phyloP scores from a whole-genome alignment of 2,797 vertebrate genomes.

The Crenuchus spilurus region DNA sequence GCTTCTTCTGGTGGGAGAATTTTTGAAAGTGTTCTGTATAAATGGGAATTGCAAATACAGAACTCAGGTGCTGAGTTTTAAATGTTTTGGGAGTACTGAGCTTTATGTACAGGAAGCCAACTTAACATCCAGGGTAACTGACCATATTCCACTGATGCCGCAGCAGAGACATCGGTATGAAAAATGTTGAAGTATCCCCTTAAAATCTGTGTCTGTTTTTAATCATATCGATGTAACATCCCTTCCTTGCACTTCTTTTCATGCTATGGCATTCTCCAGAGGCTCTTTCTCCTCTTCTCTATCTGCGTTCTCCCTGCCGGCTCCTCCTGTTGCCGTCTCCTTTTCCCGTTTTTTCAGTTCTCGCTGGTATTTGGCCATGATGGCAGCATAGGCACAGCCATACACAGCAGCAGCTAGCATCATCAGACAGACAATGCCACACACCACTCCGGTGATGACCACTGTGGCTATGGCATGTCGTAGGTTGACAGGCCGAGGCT shows the following conservation, averaged over 20 bases:
- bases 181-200: background rate
- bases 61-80: background rate
- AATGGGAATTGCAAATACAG: background rate
- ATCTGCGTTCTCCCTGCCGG: constrained; percentile 62
- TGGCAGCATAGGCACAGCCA: constrained; percentile 91
- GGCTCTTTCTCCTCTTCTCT: constrained; percentile 79
- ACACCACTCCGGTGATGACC: constrained; percentile 93
- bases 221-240: background rate
- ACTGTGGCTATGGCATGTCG: constrained; percentile 93
- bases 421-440: constrained; percentile 94
- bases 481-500: constrained; percentile 81
- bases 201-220: background rate
- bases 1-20: too few relatives aligned
- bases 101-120: background rate
- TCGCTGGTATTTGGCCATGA: constrained; percentile 87
- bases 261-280: constrained; percentile 80
- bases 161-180: background rate
- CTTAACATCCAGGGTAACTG: background rate
- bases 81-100: background rate
- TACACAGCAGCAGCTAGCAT: constrained; percentile 94
- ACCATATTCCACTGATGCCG: background rate
- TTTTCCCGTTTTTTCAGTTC: constrained; percentile 82
- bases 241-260: constrained; percentile 46
- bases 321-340: constrained; percentile 54
- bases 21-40: background rate